phyloP scores from a whole-genome alignment of 2,113 vertebrate genomes.

The Carassius gibelio region DNA sequence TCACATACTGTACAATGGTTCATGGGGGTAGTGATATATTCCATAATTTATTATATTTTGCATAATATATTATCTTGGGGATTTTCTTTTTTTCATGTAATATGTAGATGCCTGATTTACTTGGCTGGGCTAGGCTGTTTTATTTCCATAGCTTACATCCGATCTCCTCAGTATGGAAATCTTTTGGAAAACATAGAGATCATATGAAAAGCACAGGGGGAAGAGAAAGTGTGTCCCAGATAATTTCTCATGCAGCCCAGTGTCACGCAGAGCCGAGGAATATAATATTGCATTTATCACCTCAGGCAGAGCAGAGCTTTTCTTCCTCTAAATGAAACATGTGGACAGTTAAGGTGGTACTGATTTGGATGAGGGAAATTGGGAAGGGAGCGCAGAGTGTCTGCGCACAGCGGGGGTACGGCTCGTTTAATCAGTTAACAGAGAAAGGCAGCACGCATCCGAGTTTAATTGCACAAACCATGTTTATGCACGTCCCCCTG shows the following conservation, averaged over 20 bases:
- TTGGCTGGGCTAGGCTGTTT: not conserved
- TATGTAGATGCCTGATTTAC: not conserved
- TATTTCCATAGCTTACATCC: not conserved
- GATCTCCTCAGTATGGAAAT: constrained; percentile 25
- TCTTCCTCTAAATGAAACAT: constrained; percentile 53
- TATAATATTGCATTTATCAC: constrained; percentile 30
- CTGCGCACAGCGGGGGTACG: constrained; percentile 82
- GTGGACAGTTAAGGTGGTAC: constrained; percentile 75
- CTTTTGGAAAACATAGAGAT: not conserved
- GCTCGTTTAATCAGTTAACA: constrained; percentile 82
- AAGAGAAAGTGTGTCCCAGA: constrained; percentile 26
- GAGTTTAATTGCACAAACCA: constrained; percentile 77
- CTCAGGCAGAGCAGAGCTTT: constrained; percentile 43
- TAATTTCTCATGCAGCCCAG: constrained; percentile 25
- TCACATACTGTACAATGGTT: constrained; percentile 10
- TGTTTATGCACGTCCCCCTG: constrained; percentile 65
- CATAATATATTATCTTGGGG: constrained; percentile 22
- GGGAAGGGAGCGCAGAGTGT: constrained; percentile 73
- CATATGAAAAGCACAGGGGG: not conserved
- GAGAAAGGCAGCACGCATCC: constrained; percentile 70
- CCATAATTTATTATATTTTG: constrained; percentile 15
- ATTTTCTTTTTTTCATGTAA: not conserved
- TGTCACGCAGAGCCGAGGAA: constrained; percentile 6
- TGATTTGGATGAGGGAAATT: constrained; percentile 74
- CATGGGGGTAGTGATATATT: constrained; percentile 7